Evolutionary conservation across 2,797 vertebrate genomes (phyloP).

Genomic region (Chrosomus eos): DNA sequence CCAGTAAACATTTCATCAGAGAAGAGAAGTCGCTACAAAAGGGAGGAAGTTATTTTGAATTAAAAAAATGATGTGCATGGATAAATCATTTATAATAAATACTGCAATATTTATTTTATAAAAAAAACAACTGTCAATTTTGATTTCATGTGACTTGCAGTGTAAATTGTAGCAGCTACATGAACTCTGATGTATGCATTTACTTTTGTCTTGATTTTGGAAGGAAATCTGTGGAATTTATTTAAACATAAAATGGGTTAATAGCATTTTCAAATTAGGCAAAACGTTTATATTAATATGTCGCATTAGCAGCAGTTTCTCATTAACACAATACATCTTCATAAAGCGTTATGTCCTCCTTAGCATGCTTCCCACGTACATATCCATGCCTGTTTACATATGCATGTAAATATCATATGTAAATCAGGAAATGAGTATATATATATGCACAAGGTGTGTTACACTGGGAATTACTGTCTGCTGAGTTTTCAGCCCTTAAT

Average conservation of each 20-base stretch:
- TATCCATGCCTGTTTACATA: conserved; percentile 40
- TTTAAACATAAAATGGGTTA: not conserved
- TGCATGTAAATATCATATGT: conserved; percentile 36
- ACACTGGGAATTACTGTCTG: conserved; percentile 1
- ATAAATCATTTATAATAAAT: not conserved
- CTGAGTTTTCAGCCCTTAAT: conserved; percentile 15
- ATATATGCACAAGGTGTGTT: not conserved
- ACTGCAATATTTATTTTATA: not conserved
- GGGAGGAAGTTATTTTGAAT: not conserved
- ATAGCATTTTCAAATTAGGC: conserved; percentile 5
- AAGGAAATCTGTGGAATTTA: no score
- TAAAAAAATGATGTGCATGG: not conserved
- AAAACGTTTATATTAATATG: not conserved
- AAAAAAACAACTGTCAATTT: not conserved
- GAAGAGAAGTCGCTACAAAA: no score
- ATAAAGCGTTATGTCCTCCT: conserved; percentile 9
- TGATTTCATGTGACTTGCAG: not conserved
- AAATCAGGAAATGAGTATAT: not conserved
- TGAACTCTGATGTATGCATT: no score
- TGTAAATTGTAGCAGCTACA: not conserved
- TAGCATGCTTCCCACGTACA: conserved; percentile 19
- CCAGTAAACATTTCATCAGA: not conserved
- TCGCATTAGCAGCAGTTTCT: not conserved
- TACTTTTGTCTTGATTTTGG: no score
- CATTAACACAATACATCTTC: not conserved